phyloP scores from a whole-genome alignment of 2,113 vertebrate species.

The Noctilio leporinus region DNA sequence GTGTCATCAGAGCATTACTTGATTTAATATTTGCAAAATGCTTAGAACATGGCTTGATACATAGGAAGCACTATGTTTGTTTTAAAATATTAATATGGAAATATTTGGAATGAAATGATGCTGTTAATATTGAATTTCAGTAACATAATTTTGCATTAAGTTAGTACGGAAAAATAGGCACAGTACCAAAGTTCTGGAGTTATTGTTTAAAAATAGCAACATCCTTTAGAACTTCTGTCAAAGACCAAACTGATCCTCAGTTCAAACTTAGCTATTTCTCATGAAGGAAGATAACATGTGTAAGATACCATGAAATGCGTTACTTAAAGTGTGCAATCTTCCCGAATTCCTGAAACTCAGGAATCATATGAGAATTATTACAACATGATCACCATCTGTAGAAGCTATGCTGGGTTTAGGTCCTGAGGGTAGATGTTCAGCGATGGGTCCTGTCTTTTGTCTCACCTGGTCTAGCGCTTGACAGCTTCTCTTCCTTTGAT shows the following conservation, averaged over 20 bases:
- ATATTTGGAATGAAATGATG: neutral
- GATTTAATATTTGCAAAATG: neutral
- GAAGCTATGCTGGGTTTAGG: neutral
- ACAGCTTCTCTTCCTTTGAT: neutral
- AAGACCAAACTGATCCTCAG: neutral
- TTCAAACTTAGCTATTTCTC: neutral
- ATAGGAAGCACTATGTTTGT: neutral
- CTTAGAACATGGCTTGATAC: neutral
- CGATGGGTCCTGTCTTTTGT: neutral
- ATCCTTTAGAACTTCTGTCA: neutral
- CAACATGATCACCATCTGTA: neutral
- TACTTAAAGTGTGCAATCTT: neutral
- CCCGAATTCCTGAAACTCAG: neutral
- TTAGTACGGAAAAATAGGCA: neutral
- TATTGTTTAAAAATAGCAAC: neutral
- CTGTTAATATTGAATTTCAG: neutral
- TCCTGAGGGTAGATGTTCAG: neutral
- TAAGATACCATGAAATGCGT: neutral
- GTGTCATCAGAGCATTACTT: neutral
- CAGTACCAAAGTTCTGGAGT: neutral
- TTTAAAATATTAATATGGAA: neutral
- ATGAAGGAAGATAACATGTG: neutral
- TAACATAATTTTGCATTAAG: neutral
- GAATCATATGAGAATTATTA: neutral
- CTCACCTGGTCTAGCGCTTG: neutral